Evolutionary conservation across 1,140 invertebrate genomes (phyloP), one percentile per base, ranked within the genome.

Genomic region (Acromyrmex charruanus): DNA sequence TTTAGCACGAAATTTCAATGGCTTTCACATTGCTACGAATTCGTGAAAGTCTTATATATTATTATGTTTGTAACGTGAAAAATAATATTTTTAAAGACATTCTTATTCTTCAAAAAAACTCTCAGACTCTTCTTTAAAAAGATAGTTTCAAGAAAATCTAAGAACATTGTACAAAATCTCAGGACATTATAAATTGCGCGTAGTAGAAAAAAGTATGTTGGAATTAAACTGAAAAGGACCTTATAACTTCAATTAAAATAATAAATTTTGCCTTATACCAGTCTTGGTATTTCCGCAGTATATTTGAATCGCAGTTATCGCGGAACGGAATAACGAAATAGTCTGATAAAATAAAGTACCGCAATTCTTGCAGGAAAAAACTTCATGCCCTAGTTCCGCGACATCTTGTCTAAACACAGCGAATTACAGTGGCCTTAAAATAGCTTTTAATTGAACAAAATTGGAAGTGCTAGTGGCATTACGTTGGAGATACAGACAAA

Each of bases 361-460:
- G 31, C 55, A 21, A 61, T 58, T 7, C 21, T 69, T 69, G 39
- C 39, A 44, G 66, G 80, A 53, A 44, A 84, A 75, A 84, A 74
- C 68, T 84, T 75, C 28, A 61, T 74, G 80, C 68, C 58, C 80
- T 35, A 75, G 80, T 84, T 84, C 55, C 39, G 68, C 18, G 35
- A 61, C 44, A 74, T 82, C 39, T 61, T 84, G 55, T 84, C 80
- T 75, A 74, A 84, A 84, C 55, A 51, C 44, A 25, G 39, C 55
- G 75, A 44, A 65, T 79, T 61, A 79, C 59, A 31, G 59, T 49
- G 80, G 80, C 14, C 39, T 84, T 84, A 84, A 84, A 84, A 84
- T 72, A 84, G 51, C 69, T 63, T 84, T 84, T 84, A 84, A 84
- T 84, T 84, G 69, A 61, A 84, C 69, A 75, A 84, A 84, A 84